Evolutionary conservation across 2,113 vertebrate species (phyloP).

Genomic region (Oncorhynchus mykiss): DNA sequence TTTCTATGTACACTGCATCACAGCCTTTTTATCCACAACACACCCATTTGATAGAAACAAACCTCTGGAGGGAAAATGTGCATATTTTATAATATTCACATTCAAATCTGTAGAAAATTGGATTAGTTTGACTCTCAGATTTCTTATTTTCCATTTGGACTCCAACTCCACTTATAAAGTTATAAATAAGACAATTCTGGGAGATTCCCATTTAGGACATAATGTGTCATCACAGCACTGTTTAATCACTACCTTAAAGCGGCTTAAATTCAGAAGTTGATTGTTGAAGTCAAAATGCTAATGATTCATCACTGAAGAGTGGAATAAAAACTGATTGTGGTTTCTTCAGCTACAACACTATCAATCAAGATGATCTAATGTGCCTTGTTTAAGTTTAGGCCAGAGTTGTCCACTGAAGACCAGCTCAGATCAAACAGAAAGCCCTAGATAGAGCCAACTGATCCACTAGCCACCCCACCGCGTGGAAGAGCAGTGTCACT

Average conservation of each 20-base stretch:
- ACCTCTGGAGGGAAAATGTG: too few relatives aligned
- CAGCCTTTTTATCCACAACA: too few relatives aligned
- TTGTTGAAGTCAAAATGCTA: background rate
- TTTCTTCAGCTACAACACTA: background rate
- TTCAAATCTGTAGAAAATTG: too few relatives aligned
- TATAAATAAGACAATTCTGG: background rate
- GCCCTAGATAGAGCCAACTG: background rate
- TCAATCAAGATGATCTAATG: background rate
- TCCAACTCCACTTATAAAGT: background rate
- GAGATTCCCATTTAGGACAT: background rate
- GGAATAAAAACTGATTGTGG: background rate
- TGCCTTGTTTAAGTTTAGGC: background rate
- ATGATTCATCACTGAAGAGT: background rate
- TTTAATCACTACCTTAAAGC: background rate
- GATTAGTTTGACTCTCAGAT: background rate
- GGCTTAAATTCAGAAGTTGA: background rate
- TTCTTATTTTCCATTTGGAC: background rate
- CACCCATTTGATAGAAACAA: too few relatives aligned
- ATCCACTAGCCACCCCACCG: background rate
- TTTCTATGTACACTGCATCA: too few relatives aligned
- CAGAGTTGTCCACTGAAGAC: background rate
- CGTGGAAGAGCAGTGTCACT: background rate
- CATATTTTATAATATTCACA: too few relatives aligned
- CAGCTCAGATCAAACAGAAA: background rate
- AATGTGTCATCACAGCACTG: background rate